Base-by-base conservation (phyloP, 2,113 vertebrate species). In the Chroicocephalus ridibundus region DNA sequence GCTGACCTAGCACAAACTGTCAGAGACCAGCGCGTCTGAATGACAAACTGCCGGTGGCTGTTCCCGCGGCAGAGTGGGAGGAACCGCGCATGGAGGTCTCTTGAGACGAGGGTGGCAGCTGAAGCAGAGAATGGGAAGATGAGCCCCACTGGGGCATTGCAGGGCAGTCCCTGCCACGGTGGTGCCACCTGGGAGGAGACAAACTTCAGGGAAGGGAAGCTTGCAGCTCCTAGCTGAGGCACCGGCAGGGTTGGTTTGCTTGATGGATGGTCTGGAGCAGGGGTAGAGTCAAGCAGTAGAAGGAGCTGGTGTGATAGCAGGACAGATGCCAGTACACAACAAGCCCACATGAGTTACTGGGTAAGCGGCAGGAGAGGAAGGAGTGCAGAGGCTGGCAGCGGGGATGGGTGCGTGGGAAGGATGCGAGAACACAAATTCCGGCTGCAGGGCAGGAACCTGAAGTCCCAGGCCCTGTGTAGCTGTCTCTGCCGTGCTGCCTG, bases 21-120 rank as follows among this genome's bases (percentile, higher is more conserved):
- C 20, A 25, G 58, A 49, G 42, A 29, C 29, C 66, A 72, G 40
- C 0, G 8, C 16, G 31, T 20, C 54, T 2, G 2, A 44, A 52
- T 25, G n/a, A 42, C 13, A 7, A 54, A 21, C 10, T 27, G 46
- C 9, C 0, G 1, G 13, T 36, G 0, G 0, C 34, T 0, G 1
- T 34, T 54, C 29, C 40, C 15, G 8, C 15, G 18, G 15, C 34
- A 34, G 49, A 10, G 13, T 4, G 13, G n/a, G 42, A 54, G 40
- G 34, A 44, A 20, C 16, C 0, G 3, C 0, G 3, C 7, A 8
- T 19, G 19, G 21, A 4, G 5, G 6, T 24, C 49, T 42, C 25
- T 8, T n/a, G n/a, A 11, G 51, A 16, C 18, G 9, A 26, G 16
- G 1, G 0, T 24, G 42, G 25, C 16, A 58, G 16, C 29, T 81